These are phyloP conservation scores for Triops longicaudatus DNA, from an alignment of 1,140 invertebrate genomes.

Conservation along the genomic window DNA sequence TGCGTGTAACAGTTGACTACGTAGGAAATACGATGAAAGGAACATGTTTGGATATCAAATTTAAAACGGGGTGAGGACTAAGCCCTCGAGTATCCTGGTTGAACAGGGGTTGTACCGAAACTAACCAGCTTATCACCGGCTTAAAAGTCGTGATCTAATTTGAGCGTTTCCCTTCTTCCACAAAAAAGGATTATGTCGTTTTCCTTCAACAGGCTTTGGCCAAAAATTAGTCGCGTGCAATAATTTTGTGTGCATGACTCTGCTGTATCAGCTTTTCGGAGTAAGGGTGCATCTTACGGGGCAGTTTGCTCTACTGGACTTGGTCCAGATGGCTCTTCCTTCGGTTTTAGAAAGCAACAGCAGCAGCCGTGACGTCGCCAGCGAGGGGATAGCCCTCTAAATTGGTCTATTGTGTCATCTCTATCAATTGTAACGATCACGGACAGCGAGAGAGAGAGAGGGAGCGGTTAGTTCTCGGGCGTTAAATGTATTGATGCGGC, in stretches of 20 bases:
- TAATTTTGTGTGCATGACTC: background rate
- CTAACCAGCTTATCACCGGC: conserved; percentile 4
- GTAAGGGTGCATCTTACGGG: background rate
- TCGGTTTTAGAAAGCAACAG: background rate
- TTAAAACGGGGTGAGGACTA: conserved; percentile 10
- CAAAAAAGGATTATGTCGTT: conserved; percentile 7
- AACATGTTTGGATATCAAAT: background rate
- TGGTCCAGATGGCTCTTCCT: background rate
- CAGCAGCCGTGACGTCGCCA: background rate
- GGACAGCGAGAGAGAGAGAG: background rate
- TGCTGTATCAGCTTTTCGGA: background rate
- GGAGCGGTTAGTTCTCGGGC: background rate
- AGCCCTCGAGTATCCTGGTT: background rate
- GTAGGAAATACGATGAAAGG: background rate
- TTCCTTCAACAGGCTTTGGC: background rate
- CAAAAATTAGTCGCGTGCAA: background rate
- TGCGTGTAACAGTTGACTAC: background rate
- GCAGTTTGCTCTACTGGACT: background rate
- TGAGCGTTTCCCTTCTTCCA: background rate
- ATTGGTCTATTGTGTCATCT: background rate
- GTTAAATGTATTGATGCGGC: conserved; percentile 7
- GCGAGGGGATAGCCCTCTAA: conserved; percentile 5
- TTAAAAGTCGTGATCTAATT: conserved; percentile 3
- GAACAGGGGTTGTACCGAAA: background rate
- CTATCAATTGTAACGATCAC: background rate